Percentiles rank a stretch among this genome's conserved stretches.
Evolutionary conservation across 2,888 invertebrate species (phyloP).

Genomic region (Ephialtes manifestator): DNA sequence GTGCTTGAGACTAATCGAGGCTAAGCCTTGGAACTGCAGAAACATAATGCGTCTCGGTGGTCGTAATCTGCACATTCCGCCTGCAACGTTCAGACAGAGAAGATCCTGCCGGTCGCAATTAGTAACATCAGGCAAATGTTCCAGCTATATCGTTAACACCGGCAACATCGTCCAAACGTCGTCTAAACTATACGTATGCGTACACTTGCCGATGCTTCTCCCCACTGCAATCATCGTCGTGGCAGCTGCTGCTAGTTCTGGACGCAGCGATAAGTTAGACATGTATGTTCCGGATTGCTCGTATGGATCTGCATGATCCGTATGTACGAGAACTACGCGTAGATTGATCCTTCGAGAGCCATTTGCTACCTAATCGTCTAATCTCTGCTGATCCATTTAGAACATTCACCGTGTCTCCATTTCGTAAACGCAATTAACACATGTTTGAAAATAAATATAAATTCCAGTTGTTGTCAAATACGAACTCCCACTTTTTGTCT

Average conservation of each 20-base stretch:
- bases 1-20: conserved; percentile 60
- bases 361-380: conserved; percentile 73
- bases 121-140: conserved; percentile 49
- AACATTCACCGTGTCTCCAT: conserved; percentile 17
- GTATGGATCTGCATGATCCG: conserved; percentile 61
- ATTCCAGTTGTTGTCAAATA: background rate
- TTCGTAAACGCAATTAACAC: background rate
- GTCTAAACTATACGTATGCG: conserved; percentile 17
- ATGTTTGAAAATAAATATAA: conserved; percentile 1
- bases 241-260: conserved; percentile 42
- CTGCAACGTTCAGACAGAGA: conserved; percentile 28
- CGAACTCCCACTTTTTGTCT: no score
- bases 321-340: conserved; percentile 26
- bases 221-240: conserved; percentile 10
- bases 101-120: conserved; percentile 51
- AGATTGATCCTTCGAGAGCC: conserved; percentile 61
- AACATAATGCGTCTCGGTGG: conserved; percentile 34
- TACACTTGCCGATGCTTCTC: conserved; percentile 9
- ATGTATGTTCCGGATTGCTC: conserved; percentile 37
- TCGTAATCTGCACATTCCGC: conserved; percentile 58
- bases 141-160: conserved; percentile 42
- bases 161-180: conserved; percentile 27
- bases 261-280: conserved; percentile 58
- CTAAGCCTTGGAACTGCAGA: conserved; percentile 34
- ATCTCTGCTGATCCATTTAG: conserved; percentile 58